Base-by-base conservation (phyloP, 2,888 invertebrate genomes). In the Nomada fucata region DNA sequence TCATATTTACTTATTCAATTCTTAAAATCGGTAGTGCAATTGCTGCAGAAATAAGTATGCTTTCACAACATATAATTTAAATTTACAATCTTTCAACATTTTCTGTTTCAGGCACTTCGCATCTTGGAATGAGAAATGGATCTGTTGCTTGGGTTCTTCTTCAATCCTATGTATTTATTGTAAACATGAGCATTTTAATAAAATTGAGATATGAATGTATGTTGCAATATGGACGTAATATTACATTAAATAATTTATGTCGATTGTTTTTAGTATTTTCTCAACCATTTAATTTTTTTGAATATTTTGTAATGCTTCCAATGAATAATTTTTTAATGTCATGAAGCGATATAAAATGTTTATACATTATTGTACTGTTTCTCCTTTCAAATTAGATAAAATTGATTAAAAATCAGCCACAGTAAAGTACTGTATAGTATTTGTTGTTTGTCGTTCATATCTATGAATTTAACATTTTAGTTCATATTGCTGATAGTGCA, bases 131-230 rank as follows among this genome's bases (percentile, higher is more conserved):
- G 60, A 72, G 20, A 61, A 68, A 79, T 20, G 74, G 79, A 72
- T 79, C 79, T 79, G 23, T 74, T 47, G 53, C 59, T 68, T 52
- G 79, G 36, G 55, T 73, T 81, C 79, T 52, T 74, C 59, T 50
- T 70, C 76, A 61, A 52, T 77, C 77, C 67, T 78, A 67, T 82
- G 64, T 82, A 82, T 82, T 75, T 80, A 82, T 76, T 82, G 81
- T 82, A 82, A 82, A 82, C 80, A 82, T 59, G 59, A 81, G 53
- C 81, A 81, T 82, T 82, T 82, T 82, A 82, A 82, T 82, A 82
- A 82, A 82, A 82, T 81, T 81, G 80, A 79, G 79, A 81, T 81
- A 81, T 68, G 20, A 79, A 81, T 79, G 71, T 65, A 79, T 59
- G 53, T 52, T 53, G 53, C 42, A 65, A 44, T 42, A 64, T 53